Evolutionary conservation across 2,797 vertebrate genomes (phyloP).

Genomic region (Capromys pilorides): DNA sequence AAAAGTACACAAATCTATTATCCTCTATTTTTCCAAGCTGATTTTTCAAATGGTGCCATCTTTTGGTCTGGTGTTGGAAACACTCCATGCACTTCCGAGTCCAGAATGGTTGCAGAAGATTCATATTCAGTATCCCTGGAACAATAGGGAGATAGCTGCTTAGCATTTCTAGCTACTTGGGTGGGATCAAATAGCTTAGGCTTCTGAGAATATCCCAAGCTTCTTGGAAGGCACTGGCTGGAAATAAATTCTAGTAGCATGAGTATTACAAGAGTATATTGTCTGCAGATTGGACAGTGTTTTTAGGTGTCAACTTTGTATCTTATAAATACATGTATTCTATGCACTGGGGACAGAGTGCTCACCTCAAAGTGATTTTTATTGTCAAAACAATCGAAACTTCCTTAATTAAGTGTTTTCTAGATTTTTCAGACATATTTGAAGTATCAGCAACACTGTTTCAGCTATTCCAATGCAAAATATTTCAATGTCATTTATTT

Average conservation of each 20-base stretch:
- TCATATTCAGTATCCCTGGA: neutral
- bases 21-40: neutral
- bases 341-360: neutral
- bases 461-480: constrained; percentile 2
- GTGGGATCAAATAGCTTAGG: neutral
- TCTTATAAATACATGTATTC: neutral
- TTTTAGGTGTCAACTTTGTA: neutral
- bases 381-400: neutral
- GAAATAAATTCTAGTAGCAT: neutral
- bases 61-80: neutral
- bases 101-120: constrained; percentile 6
- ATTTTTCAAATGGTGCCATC: constrained; percentile 18
- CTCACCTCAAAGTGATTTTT: neutral
- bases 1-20: neutral
- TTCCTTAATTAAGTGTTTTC: neutral
- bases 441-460: neutral
- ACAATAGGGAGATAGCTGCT: neutral
- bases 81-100: neutral
- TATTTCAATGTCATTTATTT: neutral
- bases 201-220: constrained; percentile 23
- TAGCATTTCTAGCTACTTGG: constrained; percentile 35
- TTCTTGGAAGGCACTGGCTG: neutral
- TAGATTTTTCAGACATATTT: neutral
- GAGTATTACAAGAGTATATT: neutral
- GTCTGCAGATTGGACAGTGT: neutral